Evolutionary conservation across 1,140 invertebrate genomes (phyloP).

Genomic region (Trichonephila clavata): DNA sequence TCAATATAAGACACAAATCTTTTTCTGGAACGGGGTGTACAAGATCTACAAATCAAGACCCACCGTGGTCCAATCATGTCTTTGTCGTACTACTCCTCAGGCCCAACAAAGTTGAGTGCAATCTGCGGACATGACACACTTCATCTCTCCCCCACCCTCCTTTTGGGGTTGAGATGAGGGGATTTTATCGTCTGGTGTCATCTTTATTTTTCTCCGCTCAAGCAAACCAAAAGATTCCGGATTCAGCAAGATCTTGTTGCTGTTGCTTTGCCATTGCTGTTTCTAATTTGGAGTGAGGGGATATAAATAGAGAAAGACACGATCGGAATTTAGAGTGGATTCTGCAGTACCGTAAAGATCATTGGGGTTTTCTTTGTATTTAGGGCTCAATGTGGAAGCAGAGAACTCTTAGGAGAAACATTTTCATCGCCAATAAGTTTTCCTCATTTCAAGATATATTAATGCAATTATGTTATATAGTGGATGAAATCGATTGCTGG

Average conservation of each 20-base stretch:
- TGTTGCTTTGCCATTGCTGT: background rate
- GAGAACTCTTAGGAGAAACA: too few relatives aligned
- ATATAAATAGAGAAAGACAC: background rate
- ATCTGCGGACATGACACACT: constrained; percentile 17
- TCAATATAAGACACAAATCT: background rate
- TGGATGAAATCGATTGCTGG: too few relatives aligned
- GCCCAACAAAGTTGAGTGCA: constrained; percentile 17
- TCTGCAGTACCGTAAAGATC: background rate
- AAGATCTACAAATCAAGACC: constrained; percentile 15
- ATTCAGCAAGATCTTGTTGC: background rate
- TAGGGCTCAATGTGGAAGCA: background rate
- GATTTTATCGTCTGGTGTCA: constrained; percentile 14
- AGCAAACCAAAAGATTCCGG: background rate
- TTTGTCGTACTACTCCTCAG: background rate
- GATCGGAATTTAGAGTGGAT: background rate
- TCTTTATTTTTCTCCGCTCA: background rate
- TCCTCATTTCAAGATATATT: too few relatives aligned
- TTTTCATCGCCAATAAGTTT: too few relatives aligned
- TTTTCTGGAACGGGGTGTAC: background rate
- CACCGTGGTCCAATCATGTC: background rate
- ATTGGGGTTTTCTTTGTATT: background rate
- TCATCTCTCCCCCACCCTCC: background rate
- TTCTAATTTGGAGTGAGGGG: background rate
- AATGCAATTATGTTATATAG: too few relatives aligned
- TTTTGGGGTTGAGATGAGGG: background rate